Base-by-base conservation (phyloP, 2,797 vertebrate species). In the Prunella strophiata region DNA sequence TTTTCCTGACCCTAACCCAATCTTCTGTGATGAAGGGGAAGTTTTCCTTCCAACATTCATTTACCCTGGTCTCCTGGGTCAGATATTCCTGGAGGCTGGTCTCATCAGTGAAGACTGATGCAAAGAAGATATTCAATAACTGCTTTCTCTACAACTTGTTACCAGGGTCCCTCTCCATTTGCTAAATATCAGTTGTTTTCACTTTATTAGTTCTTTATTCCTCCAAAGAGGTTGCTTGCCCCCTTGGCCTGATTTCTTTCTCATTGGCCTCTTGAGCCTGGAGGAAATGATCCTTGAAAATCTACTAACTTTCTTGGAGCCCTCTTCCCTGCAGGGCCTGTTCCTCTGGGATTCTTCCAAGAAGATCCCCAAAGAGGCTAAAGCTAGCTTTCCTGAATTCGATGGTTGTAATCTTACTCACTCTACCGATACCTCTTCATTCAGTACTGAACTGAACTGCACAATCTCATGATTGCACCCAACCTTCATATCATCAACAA, bases 261-360 rank as follows among this genome's bases (percentile, higher is more conserved):
- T 34, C 42, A 26, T 5, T 40, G 21, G 17, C 7, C 3, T 70
- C 30, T 54, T 47, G 25, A 68, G 16, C 30, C 34, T 47, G 7
- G 25, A 54, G 29, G 19, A 77, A 70, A 3, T 17, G 9, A 47
- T 13, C 9, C 13, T 47, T 68, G 40, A n/a, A 61, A 17, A n/a
- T 30, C 2, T 0, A 68, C 40, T 16, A 40, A 6, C 5, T 25
- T 14, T 45, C 40, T 54, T 54, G 34, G 16, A 52, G 0, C 5
- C 13, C 23, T 52, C 19, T 34, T 68, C 20, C 29, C 40, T 47
- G 29, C 40, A n/a, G 20, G 23, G n/a, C 13, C 11, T 61, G 13
- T 29, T 61, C 19, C 13, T 19, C 27, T 11, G 48, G 10, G 25
- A 52, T 20, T 61, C 13, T 45, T 52, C 10, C 19, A 68, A 45